Evolutionary conservation across 1,140 invertebrate species (phyloP), one percentile per base, ranked within the genome.

Genomic region (Helicorthomorpha holstii): DNA sequence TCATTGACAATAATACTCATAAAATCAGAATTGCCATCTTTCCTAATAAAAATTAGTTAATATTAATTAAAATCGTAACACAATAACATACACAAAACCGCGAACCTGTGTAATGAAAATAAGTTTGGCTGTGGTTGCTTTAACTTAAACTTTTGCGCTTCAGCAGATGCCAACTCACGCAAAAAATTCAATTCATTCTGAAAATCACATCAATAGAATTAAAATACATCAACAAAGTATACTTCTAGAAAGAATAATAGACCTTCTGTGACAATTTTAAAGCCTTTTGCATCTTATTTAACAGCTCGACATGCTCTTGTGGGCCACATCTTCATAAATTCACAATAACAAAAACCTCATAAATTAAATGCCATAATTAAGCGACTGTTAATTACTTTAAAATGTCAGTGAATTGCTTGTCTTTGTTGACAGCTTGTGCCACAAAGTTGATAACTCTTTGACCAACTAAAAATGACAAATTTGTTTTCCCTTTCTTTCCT

Each of bases 11-110:
- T 69, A 46, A 69, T 72, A 55, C 77, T 75, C 59, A 83, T 79
- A 60, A 82, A 85, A 51, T 84, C 81, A 27, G 74, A 68, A 54
- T 82, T 82, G 10, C 76, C 81, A 59, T 85, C 82, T 56, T 79
- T 82, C 49, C 79, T 78, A 65, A 74, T 77, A 57, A 77, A 64
- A 73, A n/a, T n/a, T n/a, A n/a, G n/a, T n/a, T n/a, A n/a, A n/a
- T n/a, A n/a, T n/a, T n/a, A n/a, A n/a, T n/a, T n/a, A n/a, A n/a
- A n/a, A n/a, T n/a, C n/a, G n/a, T n/a, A n/a, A 41, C 38, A 41
- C 12, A 12, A 19, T 12, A 41, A 41, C 19, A 19, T 19, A 19
- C 12, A 19, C 38, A 19, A 41, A 41, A 12, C 38, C 38, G 38
- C 38, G 38, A 41, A 21, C 44, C 44, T 21, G 25, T 46, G 44